Evolutionary conservation across 2,113 vertebrate genomes (phyloP).

Genomic region (Actinemys pallida): DNA sequence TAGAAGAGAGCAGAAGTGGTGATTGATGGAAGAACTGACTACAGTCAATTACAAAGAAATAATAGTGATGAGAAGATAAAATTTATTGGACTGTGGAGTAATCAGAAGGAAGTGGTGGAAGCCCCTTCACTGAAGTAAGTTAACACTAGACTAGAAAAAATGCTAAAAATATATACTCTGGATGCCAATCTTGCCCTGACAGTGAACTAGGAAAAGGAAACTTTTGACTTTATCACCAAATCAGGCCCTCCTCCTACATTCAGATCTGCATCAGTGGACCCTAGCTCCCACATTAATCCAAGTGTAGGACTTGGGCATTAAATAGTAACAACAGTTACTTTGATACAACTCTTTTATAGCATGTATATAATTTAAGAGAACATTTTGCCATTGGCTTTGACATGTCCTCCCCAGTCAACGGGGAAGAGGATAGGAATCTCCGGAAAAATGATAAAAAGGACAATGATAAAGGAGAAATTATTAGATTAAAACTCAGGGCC

Average conservation of each 20-base stretch:
- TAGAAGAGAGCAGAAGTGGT: neutral
- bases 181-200: neutral
- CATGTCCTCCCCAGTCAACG: neutral
- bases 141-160: neutral
- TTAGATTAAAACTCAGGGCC: neutral
- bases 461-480: neutral
- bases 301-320: neutral
- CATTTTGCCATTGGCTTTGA: neutral
- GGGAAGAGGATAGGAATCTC: neutral
- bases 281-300: neutral
- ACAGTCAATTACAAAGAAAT: neutral
- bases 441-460: neutral
- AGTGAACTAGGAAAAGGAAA: neutral
- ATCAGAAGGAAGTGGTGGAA: neutral
- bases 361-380: neutral
- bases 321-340: neutral
- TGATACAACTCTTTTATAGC: neutral
- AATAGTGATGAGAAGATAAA: neutral
- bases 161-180: neutral
- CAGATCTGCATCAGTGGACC: neutral
- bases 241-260: neutral
- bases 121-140: accelerated
- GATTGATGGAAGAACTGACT: neutral
- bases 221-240: neutral
- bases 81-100: neutral